These are phyloP conservation scores for Ahaetulla prasina DNA, from an alignment of 2,113 vertebrate genomes.

Conservation along the genomic window DNA sequence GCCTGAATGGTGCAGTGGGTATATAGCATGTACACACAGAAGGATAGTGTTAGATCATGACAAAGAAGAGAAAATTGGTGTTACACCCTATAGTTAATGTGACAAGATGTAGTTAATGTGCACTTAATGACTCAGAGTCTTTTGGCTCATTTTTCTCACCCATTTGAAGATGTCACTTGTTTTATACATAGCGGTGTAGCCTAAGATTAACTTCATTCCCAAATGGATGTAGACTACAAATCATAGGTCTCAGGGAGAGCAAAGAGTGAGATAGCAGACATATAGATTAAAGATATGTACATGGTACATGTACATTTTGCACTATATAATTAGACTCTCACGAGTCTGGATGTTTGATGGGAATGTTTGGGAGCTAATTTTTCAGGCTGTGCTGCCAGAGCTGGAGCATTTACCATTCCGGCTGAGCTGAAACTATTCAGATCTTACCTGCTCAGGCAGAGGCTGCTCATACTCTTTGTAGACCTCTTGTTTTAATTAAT, in stretches of 20 bases:
- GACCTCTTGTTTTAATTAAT: not conserved
- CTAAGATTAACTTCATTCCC: slow-evolving; percentile 25
- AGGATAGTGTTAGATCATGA: slow-evolving; percentile 21
- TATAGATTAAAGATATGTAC: not conserved
- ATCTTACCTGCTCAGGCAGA: not conserved
- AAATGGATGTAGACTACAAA: slow-evolving; percentile 39
- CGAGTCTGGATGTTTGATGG: slow-evolving; percentile 13
- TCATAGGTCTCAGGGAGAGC: slow-evolving; percentile 32
- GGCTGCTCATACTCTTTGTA: not conserved
- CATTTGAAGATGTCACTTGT: slow-evolving; percentile 36
- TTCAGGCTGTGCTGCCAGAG: not conserved
- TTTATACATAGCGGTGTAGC: slow-evolving; percentile 25
- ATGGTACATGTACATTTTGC: not conserved
- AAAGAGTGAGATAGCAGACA: slow-evolving; percentile 20
- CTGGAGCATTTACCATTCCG: not conserved
- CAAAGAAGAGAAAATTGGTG: slow-evolving; percentile 45
- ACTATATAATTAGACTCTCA: not conserved
- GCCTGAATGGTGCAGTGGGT: not conserved
- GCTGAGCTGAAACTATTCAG: not conserved
- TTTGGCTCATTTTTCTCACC: slow-evolving; percentile 35
- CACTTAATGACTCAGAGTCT: slow-evolving; percentile 30
- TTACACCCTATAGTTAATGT: slow-evolving; percentile 34
- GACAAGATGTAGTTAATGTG: slow-evolving; percentile 37
- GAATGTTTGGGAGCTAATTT: slow-evolving; percentile 1
- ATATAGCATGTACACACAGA: not conserved